These are phyloP conservation scores for Harpagoxenus sublaevis DNA, from an alignment of 2,888 invertebrate genomes.

Conservation along the genomic window DNA sequence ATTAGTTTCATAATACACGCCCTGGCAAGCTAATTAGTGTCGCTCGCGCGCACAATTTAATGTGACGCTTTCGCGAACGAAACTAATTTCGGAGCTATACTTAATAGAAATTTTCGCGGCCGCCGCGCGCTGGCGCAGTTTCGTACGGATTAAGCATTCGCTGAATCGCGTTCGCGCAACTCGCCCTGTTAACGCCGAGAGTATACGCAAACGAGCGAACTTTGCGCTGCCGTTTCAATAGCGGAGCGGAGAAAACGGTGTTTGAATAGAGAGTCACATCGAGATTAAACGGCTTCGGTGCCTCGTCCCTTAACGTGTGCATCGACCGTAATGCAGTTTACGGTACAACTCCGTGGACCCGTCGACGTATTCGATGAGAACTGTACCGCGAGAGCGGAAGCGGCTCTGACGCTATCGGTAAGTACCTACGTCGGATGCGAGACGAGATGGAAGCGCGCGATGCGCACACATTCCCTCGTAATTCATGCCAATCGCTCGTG, in stretches of 20 bases:
- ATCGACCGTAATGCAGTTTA: constrained; percentile 43
- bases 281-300: constrained; percentile 30
- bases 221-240: constrained; percentile 32
- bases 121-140: not conserved
- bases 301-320: constrained; percentile 28
- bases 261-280: constrained; percentile 47
- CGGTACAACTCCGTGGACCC: constrained; percentile 28
- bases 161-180: not conserved
- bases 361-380: not conserved
- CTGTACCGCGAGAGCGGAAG: constrained; percentile 21
- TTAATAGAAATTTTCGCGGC: constrained; percentile 13
- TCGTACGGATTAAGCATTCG: not conserved
- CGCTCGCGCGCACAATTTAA: constrained; percentile 23
- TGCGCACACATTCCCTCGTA: constrained; percentile 7
- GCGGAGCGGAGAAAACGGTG: constrained; percentile 3
- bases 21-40: constrained; percentile 24
- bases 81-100: constrained; percentile 12
- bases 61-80: constrained; percentile 9
- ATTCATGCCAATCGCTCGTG: constrained; percentile 42
- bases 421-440: constrained; percentile 4
- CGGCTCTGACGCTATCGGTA: constrained; percentile 17
- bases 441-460: constrained; percentile 19
- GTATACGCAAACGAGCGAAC: constrained; percentile 38
- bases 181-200: not conserved
- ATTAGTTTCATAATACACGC: constrained; percentile 8